Evolutionary conservation across 2,888 invertebrate species (phyloP).

Genomic region (Carpatolechia fugitivella): DNA sequence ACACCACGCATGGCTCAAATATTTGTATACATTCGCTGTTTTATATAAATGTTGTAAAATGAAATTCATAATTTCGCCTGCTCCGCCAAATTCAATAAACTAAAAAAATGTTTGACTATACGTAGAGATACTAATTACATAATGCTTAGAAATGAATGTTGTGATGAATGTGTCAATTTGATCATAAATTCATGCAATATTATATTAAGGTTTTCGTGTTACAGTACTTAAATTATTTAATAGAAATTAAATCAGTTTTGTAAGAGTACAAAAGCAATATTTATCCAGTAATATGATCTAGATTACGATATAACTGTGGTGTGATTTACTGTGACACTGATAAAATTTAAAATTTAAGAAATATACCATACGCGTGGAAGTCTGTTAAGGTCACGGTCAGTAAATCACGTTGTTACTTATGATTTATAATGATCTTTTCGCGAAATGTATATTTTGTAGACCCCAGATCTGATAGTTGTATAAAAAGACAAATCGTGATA

Average conservation of each 20-base stretch:
- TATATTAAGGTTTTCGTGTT: constrained; percentile 9
- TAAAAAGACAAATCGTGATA: constrained; percentile 74
- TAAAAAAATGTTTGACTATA: too few relatives aligned
- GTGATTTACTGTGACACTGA: background rate
- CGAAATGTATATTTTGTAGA: constrained; percentile 41
- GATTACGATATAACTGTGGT: background rate
- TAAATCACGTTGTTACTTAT: constrained; percentile 8
- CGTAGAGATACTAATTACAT: too few relatives aligned
- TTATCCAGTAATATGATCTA: background rate
- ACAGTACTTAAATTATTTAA: constrained; percentile 14
- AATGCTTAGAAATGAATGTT: background rate
- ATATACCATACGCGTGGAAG: background rate
- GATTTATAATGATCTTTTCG: constrained; percentile 21
- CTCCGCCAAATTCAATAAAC: background rate
- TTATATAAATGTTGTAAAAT: constrained; percentile 26
- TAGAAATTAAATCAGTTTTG: background rate
- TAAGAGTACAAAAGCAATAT: constrained; percentile 9
- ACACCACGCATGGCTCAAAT: constrained; percentile 56
- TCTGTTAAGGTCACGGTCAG: background rate
- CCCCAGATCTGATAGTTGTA: constrained; percentile 63
- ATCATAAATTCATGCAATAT: constrained; percentile 16
- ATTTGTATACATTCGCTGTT: constrained; percentile 41
- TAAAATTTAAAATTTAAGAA: background rate
- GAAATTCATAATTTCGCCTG: background rate
- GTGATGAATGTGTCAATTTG: constrained; percentile 16